Percentiles rank a stretch among this genome's conserved stretches.
Conservation (phyloP, 2,113 vertebrate genomes). For the Calidris pugnax region DNA sequence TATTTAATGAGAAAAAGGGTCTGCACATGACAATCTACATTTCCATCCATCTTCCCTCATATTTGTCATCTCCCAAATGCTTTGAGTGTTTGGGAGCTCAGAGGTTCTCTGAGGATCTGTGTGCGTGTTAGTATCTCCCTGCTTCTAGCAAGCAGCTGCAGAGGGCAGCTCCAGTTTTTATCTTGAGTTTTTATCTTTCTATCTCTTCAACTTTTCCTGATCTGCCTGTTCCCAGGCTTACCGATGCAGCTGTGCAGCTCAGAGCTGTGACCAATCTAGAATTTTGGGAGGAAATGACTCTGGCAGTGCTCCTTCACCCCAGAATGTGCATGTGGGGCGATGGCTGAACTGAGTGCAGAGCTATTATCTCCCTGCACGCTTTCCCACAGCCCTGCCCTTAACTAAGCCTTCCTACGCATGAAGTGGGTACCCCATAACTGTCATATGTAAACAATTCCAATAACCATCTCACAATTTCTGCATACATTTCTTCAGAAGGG, state of each 20-base stretch:
- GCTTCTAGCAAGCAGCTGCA: background rate
- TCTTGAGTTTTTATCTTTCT: background rate
- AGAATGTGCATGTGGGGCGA: background rate
- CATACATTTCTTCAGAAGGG: background rate
- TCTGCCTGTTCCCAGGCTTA: background rate
- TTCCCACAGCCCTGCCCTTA: background rate
- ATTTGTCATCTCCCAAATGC: background rate
- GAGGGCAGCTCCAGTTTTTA: background rate
- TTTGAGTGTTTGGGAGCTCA: background rate
- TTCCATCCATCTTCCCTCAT: background rate
- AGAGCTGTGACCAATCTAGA: background rate
- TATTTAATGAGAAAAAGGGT: background rate
- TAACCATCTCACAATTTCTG: background rate
- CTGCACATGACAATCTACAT: background rate
- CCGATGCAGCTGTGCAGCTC: background rate
- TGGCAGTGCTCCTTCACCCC: background rate
- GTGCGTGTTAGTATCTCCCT: background rate
- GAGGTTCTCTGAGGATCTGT: background rate
- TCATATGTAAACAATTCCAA: background rate
- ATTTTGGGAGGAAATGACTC: background rate
- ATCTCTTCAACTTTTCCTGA: background rate
- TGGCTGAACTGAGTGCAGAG: background rate
- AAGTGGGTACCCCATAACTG: background rate
- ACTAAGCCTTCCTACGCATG: background rate
- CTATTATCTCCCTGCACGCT: background rate